A percentile compares a stretch with the other conserved stretches of the same genome.
phyloP scores from a whole-genome alignment of 2,113 vertebrate species.

The Nesogale talazaci region DNA sequence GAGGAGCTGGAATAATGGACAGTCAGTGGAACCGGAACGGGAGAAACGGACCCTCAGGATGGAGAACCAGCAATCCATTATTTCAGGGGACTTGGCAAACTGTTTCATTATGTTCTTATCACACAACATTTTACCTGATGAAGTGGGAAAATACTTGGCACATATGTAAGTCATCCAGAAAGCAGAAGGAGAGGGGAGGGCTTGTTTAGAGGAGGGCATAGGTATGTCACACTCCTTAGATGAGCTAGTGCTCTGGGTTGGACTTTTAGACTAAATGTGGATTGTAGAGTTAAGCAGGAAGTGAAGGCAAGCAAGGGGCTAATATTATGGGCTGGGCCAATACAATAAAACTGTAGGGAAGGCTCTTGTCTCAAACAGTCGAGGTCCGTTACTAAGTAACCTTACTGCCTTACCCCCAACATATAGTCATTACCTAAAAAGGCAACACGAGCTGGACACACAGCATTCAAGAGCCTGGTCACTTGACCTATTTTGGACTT shows the following conservation, averaged over 20 bases:
- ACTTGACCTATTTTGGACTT: not conserved
- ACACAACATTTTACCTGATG: too few relatives aligned
- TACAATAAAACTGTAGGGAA: not conserved
- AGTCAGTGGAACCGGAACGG: not conserved
- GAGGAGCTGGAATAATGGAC: too few relatives aligned
- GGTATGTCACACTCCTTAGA: not conserved
- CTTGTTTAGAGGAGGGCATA: not conserved
- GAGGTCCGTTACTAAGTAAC: not conserved
- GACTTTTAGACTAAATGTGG: not conserved
- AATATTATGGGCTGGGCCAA: not conserved
- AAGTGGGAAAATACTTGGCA: too few relatives aligned
- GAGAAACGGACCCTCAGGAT: not conserved
- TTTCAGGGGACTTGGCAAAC: not conserved
- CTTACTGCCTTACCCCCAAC: not conserved
- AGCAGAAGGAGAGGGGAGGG: not conserved
- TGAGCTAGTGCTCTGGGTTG: not conserved
- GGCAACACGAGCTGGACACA: not conserved
- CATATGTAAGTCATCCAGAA: not conserved
- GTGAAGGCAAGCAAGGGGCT: not conserved
- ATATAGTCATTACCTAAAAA: not conserved
- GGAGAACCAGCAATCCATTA: too few relatives aligned
- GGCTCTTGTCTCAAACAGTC: not conserved
- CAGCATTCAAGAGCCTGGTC: not conserved
- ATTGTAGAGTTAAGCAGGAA: not conserved
- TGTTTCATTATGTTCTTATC: too few relatives aligned